A percentile compares a stretch with the other conserved stretches of the same genome.
These are phyloP conservation scores for Watsonalla cultraria DNA, from an alignment of 2,888 invertebrate species.

Conservation along the genomic window DNA sequence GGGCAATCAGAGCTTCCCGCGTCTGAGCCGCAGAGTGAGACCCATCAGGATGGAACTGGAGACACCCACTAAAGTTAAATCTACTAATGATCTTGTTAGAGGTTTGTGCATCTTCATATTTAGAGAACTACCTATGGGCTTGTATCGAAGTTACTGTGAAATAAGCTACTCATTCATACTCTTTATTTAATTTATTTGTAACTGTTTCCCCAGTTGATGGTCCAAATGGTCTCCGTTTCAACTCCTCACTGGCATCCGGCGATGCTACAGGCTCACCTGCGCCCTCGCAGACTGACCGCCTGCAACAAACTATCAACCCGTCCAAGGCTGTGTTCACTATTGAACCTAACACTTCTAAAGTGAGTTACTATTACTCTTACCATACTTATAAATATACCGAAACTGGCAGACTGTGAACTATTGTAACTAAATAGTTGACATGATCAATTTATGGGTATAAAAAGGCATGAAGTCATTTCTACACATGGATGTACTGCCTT, in stretches of 20 bases:
- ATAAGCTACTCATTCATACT: not conserved
- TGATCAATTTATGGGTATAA: not conserved
- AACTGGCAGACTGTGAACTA: too few relatives aligned
- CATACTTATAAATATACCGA: not conserved
- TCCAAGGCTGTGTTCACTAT: conserved; percentile 84
- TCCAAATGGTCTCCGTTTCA: conserved; percentile 75
- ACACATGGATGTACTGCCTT: too few relatives aligned
- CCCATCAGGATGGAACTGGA: conserved; percentile 67
- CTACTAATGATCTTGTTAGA: conserved; percentile 70
- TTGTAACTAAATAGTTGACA: too few relatives aligned
- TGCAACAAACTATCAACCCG: conserved; percentile 78
- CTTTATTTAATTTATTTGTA: conserved; percentile 3
- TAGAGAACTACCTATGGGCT: too few relatives aligned
- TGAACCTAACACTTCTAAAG: conserved; percentile 81
- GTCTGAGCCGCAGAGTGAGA: conserved; percentile 48
- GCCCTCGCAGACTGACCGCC: conserved; percentile 62
- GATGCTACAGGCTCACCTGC: conserved; percentile 59
- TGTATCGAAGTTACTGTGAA: not conserved
- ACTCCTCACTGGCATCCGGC: conserved; percentile 59
- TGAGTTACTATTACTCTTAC: conserved; percentile 28
- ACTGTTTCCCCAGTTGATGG: conserved; percentile 60
- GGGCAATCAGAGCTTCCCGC: conserved; percentile 81
- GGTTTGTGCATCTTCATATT: conserved; percentile 38
- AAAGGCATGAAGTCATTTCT: too few relatives aligned
- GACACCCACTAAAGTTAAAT: conserved; percentile 60